phyloP scores from a whole-genome alignment of 1,140 invertebrate genomes.

The Pogonomyrmex californicus region DNA sequence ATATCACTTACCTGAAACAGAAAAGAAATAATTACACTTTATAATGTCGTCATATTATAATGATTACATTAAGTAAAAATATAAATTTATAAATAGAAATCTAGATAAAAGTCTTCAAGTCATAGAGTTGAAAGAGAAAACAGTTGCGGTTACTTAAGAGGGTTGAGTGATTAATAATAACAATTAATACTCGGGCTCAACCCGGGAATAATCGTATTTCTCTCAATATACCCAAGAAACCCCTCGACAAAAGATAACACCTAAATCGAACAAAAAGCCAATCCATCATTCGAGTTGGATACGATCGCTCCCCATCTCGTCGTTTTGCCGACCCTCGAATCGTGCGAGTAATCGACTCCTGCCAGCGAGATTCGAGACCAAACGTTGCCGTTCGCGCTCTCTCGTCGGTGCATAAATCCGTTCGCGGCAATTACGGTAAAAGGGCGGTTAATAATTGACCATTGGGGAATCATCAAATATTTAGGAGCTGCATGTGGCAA shows the following conservation, averaged over 20 bases:
- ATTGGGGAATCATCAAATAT: slow-evolving; percentile 47
- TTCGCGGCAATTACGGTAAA: slow-evolving; percentile 73
- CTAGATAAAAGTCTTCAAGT: not conserved
- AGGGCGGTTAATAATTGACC: slow-evolving; percentile 74
- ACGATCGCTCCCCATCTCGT: slow-evolving; percentile 8
- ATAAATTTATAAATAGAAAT: not conserved
- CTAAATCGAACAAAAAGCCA: slow-evolving; percentile 39
- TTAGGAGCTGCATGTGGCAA: slow-evolving; percentile 61
- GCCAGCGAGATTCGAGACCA: slow-evolving; percentile 13
- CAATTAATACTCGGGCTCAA: not conserved
- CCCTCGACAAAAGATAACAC: slow-evolving; percentile 40
- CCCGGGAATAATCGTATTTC: not conserved
- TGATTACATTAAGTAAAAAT: not conserved
- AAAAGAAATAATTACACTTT: slow-evolving; percentile 46
- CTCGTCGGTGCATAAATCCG: slow-evolving; percentile 65
- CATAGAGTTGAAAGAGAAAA: not conserved
- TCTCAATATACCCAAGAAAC: slow-evolving; percentile 9
- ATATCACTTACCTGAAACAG: slow-evolving; percentile 68
- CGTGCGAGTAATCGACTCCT: slow-evolving; percentile 24
- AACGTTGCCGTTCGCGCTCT: slow-evolving; percentile 37
- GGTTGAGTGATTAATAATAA: not conserved
- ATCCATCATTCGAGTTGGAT: slow-evolving; percentile 32
- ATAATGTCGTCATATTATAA: not conserved
- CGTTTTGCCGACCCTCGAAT: slow-evolving; percentile 33
- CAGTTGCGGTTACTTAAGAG: too few relatives aligned